Evolutionary conservation across 2,113 vertebrate species (phyloP), one percentile per base, ranked within the genome.

Genomic region (Craseonycteris thonglongyai): DNA sequence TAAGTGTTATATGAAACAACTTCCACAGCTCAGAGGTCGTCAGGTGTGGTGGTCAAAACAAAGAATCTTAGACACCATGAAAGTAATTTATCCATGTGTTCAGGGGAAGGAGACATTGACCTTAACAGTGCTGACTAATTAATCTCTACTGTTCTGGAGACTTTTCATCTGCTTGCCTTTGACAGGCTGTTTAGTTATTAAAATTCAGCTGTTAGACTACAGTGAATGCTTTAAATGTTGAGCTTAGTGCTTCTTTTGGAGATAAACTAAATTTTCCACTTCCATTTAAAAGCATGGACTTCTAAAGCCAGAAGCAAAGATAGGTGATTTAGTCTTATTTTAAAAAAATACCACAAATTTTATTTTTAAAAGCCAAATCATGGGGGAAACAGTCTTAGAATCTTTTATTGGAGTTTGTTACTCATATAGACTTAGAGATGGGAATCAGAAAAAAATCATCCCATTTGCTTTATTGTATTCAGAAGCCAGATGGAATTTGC

Each of bases 291-390:
- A 78, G 0, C 79, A 7, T 49, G 30, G 9, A 80, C 10, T 59
- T 94, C 74, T 59, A 91, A 95, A 63, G 16, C n/a, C 35, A 35
- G 58, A 61, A 75, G 24, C 24, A 95, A 95, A 94, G 40, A 90
- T 90, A 51, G 49, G 30, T 47, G 24, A 87, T 30, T 59, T 68
- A 81, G 12, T 90, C 13, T 88, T 84, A 63, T 63, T 95, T 85
- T 95, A 15, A 56, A 95, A 86, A 79, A 80, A 90, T 51, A 49
- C 24, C 84, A 26, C 47, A 65, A 54, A 69, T 85, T 92, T 91
- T 93, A 59, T 69, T 72, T 91, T 95, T 45, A 63, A 93, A 95
- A 96, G 33, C 6, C 47, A 89, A 94, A 82, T 40, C 78, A 12
- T 68, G n/a, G 21, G 45, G 24, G 16, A 51, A 90, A 38, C 35